phyloP scores from a whole-genome alignment of 2,113 vertebrate species.

The Corythornis cristatus region DNA sequence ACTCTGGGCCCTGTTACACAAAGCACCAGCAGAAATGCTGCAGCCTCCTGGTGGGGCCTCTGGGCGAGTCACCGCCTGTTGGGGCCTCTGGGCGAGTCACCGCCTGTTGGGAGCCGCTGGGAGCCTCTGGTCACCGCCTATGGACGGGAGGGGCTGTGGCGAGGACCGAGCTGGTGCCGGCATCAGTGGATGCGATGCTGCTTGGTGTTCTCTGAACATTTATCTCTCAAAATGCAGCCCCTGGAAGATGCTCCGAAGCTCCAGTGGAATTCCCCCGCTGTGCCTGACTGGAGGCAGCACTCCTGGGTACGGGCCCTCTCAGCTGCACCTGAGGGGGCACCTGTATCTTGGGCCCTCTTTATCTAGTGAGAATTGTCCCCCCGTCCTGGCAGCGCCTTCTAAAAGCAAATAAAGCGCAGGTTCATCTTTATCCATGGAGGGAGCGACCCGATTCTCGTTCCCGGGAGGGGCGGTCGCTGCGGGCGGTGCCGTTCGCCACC shows the following conservation, averaged over 20 bases:
- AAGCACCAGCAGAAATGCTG: too few relatives aligned
- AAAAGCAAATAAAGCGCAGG: not conserved
- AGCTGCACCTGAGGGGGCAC: not conserved
- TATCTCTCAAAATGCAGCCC: not conserved
- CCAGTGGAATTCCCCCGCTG: accelerated
- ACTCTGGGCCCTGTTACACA: too few relatives aligned
- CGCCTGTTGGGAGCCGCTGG: too few relatives aligned
- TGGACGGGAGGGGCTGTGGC: too few relatives aligned
- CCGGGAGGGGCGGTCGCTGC: accelerated
- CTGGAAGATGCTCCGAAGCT: not conserved
- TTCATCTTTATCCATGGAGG: accelerated
- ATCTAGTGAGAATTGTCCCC: not conserved
- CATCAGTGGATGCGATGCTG: too few relatives aligned
- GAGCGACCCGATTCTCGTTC: accelerated
- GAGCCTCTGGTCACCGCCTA: not conserved
- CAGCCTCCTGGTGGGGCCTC: too few relatives aligned
- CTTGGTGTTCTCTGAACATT: too few relatives aligned
- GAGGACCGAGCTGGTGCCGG: too few relatives aligned
- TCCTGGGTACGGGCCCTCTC: not conserved
- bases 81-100: too few relatives aligned
- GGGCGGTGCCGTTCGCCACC: accelerated
- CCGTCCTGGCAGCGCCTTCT: not conserved
- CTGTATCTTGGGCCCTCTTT: not conserved
- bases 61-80: too few relatives aligned
- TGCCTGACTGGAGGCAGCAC: not conserved